A percentile compares a stretch with the other conserved stretches of the same genome.
phyloP scores from a whole-genome alignment of 2,888 invertebrate genomes.

The Andrena minutula region DNA sequence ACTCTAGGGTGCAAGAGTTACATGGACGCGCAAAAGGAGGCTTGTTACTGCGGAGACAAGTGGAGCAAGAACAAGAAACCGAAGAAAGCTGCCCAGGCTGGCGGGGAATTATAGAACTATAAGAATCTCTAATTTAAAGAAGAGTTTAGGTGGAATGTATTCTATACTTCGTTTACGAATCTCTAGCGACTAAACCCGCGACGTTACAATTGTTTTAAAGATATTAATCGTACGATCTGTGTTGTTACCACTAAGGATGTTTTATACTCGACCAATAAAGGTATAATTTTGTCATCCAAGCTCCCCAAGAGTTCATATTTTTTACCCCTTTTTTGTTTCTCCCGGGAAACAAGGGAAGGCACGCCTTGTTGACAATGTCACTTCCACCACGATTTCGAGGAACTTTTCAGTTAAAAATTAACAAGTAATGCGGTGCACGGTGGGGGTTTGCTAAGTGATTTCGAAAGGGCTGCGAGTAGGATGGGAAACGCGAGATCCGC shows the following conservation, averaged over 20 bases:
- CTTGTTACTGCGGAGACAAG: slow-evolving; percentile 90
- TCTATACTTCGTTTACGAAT: neutral
- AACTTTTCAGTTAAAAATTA: slow-evolving; percentile 49
- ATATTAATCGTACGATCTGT: neutral
- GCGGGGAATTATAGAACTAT: slow-evolving; percentile 76
- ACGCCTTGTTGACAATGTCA: slow-evolving; percentile 10
- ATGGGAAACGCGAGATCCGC: slow-evolving; percentile 65
- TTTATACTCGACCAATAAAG: slow-evolving; percentile 12
- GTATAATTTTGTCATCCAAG: slow-evolving; percentile 7
- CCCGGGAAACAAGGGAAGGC: slow-evolving; percentile 40
- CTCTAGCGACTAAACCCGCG: neutral
- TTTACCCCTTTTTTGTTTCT: slow-evolving; percentile 10
- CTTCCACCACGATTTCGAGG: slow-evolving; percentile 13
- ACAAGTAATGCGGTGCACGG: slow-evolving; percentile 52
- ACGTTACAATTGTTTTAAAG: neutral
- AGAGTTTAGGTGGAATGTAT: neutral
- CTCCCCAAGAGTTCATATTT: neutral
- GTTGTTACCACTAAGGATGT: neutral
- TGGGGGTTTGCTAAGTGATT: neutral
- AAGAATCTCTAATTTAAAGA: slow-evolving; percentile 11
- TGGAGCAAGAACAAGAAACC: slow-evolving; percentile 76
- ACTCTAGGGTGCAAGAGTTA: slow-evolving; percentile 95
- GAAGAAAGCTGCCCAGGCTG: slow-evolving; percentile 77
- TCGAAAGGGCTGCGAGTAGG: neutral
- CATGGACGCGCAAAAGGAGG: slow-evolving; percentile 92